phyloP scores from a whole-genome alignment of 2,888 invertebrate genomes.

The Lithosia quadra region DNA sequence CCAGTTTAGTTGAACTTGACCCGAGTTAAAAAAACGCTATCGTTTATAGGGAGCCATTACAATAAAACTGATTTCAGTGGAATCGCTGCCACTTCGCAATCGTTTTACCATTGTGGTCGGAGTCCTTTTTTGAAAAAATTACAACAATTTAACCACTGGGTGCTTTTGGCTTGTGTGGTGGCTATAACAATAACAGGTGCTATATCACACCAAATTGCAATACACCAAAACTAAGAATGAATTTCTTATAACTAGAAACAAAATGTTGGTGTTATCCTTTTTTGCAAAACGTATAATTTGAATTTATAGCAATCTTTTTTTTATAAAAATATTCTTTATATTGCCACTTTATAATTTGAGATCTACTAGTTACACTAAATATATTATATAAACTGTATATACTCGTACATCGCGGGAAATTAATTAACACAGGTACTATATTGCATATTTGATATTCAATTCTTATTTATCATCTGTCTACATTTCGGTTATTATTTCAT shows the following conservation, averaged over 20 bases:
- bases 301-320: constrained; percentile 36
- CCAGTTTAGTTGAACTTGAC: no score
- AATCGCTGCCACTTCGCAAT: background rate
- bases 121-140: background rate
- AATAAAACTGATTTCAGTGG: background rate
- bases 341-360: constrained; percentile 56
- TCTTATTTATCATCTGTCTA: background rate
- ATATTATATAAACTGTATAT: constrained; percentile 43
- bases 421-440: constrained; percentile 53
- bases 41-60: background rate
- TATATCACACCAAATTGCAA: constrained; percentile 14
- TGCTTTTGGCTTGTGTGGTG: constrained; percentile 14
- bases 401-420: constrained; percentile 35
- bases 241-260: constrained; percentile 16
- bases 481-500: background rate
- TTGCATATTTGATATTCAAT: constrained; percentile 47
- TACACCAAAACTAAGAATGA: constrained; percentile 28
- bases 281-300: constrained; percentile 50
- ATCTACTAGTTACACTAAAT: constrained; percentile 56
- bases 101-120: constrained; percentile 7
- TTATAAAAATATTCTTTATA: constrained; percentile 54
- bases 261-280: constrained; percentile 26
- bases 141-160: background rate
- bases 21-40: no score
- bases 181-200: constrained; percentile 22